phyloP scores from a whole-genome alignment of 2,797 vertebrate genomes.

The Rallus crepitans region DNA sequence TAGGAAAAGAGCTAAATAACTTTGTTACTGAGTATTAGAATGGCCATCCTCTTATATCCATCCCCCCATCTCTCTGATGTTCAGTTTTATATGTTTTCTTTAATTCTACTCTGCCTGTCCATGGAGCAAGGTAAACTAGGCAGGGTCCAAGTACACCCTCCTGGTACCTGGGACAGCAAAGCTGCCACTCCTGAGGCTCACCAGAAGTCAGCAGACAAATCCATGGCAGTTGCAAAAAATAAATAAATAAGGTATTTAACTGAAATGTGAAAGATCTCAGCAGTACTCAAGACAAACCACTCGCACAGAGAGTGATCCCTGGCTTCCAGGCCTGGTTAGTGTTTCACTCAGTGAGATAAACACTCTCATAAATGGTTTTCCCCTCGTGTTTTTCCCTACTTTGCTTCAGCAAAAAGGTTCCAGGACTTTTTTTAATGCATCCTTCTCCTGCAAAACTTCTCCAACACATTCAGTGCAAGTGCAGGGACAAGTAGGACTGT shows the following conservation, averaged over 20 bases:
- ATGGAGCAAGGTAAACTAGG: not conserved
- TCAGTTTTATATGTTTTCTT: not conserved
- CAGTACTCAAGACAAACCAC: not conserved
- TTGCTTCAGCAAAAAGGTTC: not conserved
- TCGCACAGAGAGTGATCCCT: not conserved
- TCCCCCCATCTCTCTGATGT: accelerated
- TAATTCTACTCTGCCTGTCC: not conserved
- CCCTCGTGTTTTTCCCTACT: not conserved
- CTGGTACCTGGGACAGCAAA: not conserved
- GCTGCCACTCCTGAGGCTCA: not conserved
- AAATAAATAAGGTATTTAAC: not conserved
- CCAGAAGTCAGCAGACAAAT: not conserved
- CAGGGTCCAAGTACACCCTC: not conserved
- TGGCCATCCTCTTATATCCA: not conserved
- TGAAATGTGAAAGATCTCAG: not conserved
- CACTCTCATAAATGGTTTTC: accelerated
- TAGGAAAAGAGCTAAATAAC: not conserved
- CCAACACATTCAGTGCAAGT: not conserved
- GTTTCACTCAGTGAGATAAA: not conserved
- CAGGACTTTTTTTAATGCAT: not conserved
- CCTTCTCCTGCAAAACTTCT: not conserved
- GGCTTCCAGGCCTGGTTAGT: not conserved
- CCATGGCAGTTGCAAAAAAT: not conserved
- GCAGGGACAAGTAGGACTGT: not conserved
- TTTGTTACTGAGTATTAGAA: not conserved